Evolutionary conservation across 2,888 invertebrate species (phyloP), one percentile per base, ranked within the genome.

Genomic region (Drosophila aldrichi): DNA sequence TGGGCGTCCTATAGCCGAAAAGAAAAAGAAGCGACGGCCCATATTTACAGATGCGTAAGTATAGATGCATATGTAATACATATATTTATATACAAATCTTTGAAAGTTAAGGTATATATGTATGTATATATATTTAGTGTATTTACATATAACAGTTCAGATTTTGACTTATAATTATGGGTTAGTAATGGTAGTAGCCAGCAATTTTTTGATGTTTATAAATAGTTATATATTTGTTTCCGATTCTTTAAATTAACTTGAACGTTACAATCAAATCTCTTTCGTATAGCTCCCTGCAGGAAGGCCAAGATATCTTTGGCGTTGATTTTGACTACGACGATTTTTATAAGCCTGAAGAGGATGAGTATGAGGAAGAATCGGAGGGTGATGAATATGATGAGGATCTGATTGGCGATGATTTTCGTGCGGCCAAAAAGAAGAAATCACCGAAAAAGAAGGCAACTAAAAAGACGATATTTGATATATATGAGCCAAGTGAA

Each of bases 271-370:
- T 10, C 32, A 32, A 32, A 36, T 36, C 5, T 36, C 16, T 16
- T 38, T 38, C 36, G 16, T 38, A n/a, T 52, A 97, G 96, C 14
- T 97, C 97, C 0, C 94, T 99, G 20, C 98, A 99, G 95, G 98
- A 99, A 93, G 99, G 99, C 60, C 98, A 99, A 93, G 99, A 99
- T 91, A 98, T 99, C 79, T 99, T 99, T 92, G 99, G 99, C 34
- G 98, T 99, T n/a, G 99, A 99, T 92, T 99, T 99, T 93, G 98
- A 98, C 91, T 98, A 96, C 91, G 97, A 97, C 69, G 97, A 98
- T 80, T 97, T 98, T 92, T 96, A 96, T 60, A 97, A 97, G 90
- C 97, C 97, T 90, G 97, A 96, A 8, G 97, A 97, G 60, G 97
- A 97, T 77, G 93, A 93, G 67, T 97, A 97, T 72, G 96, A 97